Conservation (phyloP, 2,797 vertebrate species). For the Cichlasoma orientale region DNA sequence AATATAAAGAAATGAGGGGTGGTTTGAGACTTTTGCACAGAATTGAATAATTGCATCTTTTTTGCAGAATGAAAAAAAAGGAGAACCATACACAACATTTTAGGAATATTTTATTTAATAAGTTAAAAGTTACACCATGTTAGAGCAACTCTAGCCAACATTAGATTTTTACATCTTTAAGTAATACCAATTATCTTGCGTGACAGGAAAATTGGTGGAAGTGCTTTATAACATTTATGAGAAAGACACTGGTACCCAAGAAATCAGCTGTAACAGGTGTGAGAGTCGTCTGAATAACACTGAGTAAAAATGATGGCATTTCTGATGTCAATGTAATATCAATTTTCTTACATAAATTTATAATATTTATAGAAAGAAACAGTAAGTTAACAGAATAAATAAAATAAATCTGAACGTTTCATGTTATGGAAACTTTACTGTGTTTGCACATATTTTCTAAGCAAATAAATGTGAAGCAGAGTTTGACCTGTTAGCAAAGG, state of each 20-base stretch:
- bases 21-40: neutral
- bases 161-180: neutral
- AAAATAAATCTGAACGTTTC: slow-evolving; percentile 47
- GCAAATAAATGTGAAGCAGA: slow-evolving; percentile 3
- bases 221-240: neutral
- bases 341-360: slow-evolving; percentile 24
- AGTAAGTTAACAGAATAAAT: slow-evolving; percentile 17
- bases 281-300: slow-evolving; percentile 2
- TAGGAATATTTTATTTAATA: slow-evolving; percentile 1
- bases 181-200: neutral
- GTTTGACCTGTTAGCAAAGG: neutral
- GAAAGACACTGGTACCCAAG: neutral
- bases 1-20: neutral
- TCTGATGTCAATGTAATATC: slow-evolving; percentile 3
- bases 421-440: slow-evolving; percentile 13
- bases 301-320: slow-evolving; percentile 25
- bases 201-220: neutral
- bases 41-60: neutral
- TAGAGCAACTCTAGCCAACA: neutral
- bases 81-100: neutral
- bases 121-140: neutral
- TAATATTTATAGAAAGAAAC: slow-evolving; percentile 16
- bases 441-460: slow-evolving; percentile 3
- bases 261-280: neutral
- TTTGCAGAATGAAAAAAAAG: slow-evolving; percentile 14